Base-by-base conservation (phyloP, 2,113 vertebrate genomes). In the Pygoscelis antarcticus region DNA sequence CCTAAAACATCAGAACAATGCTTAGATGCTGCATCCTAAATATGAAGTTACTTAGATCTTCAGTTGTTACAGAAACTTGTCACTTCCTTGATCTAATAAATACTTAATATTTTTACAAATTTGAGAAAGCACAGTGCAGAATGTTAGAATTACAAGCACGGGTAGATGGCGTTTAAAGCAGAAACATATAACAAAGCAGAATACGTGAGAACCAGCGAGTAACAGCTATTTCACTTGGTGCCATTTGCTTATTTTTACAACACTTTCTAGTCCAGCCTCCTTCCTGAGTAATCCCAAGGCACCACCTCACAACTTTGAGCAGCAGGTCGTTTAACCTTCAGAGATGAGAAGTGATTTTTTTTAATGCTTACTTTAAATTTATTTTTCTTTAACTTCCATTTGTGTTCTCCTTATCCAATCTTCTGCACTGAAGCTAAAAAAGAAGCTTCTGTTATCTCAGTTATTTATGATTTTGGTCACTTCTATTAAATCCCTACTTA, bases 381-480 rank as follows among this genome's bases (percentile, higher is more conserved):
- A 49, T 80, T 87, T 93, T 96, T 74, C 70, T 88, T 85, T 60
- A 77, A 61, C 62, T 91, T 91, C 58, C n/a, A 76, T 11, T 89
- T 95, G 32, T 79, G 27, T 84, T 83, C 49, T 78, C 7, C 68
- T 96, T 95, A 83, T 93, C 90, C 93, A 90, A 21, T 52, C 55
- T 92, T 78, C 76, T 90, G 75, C 77, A 75, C 34, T 69, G 68
- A 69, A 88, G 54, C 47, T 72, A 40, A 70, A 90, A 83, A 96
- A n/a, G 54, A 83, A 88, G 15, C 40, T 76, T 90, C 93, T 83
- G 13, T 81, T 95, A 90, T 93, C 81, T 94, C 79, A 75, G 64
- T 91, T 36, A 86, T 94, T 95, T 93, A 74, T 83, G n/a, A 84
- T 71, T 96, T 96, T 68, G 65, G 60, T 72, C 69, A 64, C 30